Evolutionary conservation across 1,140 invertebrate genomes (phyloP).

Genomic region (Macrosteles quadrilineatus): DNA sequence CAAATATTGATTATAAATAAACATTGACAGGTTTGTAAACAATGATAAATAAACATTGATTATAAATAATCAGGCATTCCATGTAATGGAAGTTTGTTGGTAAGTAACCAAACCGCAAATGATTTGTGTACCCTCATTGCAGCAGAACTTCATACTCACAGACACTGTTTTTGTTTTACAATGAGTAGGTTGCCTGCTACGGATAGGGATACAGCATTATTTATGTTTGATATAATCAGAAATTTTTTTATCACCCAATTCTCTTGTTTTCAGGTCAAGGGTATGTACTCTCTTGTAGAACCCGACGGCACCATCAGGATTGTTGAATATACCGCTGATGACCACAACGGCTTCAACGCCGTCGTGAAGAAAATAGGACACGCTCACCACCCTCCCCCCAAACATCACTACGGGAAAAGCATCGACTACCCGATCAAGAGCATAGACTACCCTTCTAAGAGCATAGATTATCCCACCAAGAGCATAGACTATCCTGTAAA

Average conservation of each 20-base stretch:
- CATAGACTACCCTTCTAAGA: neutral
- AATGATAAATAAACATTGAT: too few species aligned
- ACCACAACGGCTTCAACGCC: neutral
- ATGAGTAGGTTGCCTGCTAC: too few species aligned
- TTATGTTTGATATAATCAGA: neutral
- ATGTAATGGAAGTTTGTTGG: too few species aligned
- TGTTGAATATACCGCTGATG: constrained; percentile 46
- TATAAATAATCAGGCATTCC: too few species aligned
- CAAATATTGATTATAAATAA: neutral
- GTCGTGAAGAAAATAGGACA: neutral
- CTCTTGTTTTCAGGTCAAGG: constrained; percentile 27
- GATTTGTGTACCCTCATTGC: neutral
- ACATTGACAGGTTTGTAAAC: too few species aligned
- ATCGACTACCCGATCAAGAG: neutral
- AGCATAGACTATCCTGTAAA: too few species aligned
- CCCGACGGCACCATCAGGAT: constrained; percentile 43
- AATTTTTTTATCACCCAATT: neutral
- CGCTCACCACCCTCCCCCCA: neutral
- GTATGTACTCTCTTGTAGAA: constrained; percentile 40
- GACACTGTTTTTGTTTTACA: too few species aligned
- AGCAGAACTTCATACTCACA: neutral
- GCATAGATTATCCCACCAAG: too few species aligned
- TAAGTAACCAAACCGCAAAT: neutral
- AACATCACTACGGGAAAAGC: neutral
- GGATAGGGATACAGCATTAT: too few species aligned